Evolutionary conservation across 2,888 invertebrate genomes (phyloP).

Genomic region (Andrena chrysosceles): DNA sequence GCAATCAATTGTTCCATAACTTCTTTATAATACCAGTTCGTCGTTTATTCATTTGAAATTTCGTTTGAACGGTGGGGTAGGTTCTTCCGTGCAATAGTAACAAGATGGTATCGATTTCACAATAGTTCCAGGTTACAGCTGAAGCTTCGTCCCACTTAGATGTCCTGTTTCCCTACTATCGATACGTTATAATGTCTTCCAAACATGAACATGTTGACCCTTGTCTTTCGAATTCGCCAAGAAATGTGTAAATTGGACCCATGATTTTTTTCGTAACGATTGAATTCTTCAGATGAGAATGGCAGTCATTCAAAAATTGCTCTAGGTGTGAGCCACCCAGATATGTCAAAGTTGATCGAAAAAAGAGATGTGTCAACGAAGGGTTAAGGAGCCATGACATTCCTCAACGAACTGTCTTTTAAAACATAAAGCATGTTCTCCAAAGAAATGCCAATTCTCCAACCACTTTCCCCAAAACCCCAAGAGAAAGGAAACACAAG

Average conservation of each 20-base stretch:
- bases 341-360: too few relatives aligned
- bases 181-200: constrained; percentile 1
- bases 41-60: constrained; percentile 21
- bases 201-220: background rate
- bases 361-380: too few relatives aligned
- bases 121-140: constrained; percentile 33
- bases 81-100: constrained; percentile 32
- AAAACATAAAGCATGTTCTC: too few relatives aligned
- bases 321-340: too few relatives aligned
- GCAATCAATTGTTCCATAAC: background rate
- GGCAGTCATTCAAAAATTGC: too few relatives aligned
- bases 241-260: constrained; percentile 36
- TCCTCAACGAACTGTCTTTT: too few relatives aligned
- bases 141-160: constrained; percentile 42
- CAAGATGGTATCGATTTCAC: constrained; percentile 64
- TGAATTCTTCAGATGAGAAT: too few relatives aligned
- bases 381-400: too few relatives aligned
- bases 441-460: background rate
- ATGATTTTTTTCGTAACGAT: too few relatives aligned
- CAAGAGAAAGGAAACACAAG: background rate
- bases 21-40: background rate
- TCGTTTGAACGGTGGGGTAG: constrained; percentile 7
- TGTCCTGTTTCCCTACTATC: constrained; percentile 22
- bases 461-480: background rate
- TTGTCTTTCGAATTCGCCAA: constrained; percentile 14